A percentile compares a stretch with the other conserved stretches of the same genome.
Conservation (phyloP, 2,113 vertebrate species). For the Grantiella picta region DNA sequence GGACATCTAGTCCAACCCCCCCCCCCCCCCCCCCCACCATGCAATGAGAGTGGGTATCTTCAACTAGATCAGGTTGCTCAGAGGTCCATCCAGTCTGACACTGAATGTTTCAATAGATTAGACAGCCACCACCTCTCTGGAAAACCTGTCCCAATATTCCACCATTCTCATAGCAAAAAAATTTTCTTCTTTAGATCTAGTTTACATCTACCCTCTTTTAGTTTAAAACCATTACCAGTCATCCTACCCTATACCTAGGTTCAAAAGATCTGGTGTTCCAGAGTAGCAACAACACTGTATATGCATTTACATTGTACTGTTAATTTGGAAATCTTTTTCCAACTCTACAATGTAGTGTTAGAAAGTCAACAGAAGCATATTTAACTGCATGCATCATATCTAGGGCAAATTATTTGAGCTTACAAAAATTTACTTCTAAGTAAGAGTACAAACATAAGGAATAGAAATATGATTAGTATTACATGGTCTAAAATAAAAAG, state of each 20-base stretch:
- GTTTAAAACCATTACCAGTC: neutral
- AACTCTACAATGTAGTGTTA: neutral
- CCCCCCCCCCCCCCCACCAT: no score
- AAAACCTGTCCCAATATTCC: neutral
- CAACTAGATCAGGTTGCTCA: neutral
- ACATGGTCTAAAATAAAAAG: neutral
- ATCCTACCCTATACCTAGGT: neutral
- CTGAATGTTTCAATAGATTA: neutral
- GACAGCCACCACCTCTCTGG: accelerated
- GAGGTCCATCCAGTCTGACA: neutral
- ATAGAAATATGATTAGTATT: neutral
- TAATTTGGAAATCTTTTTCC: neutral
- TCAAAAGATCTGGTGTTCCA: neutral
- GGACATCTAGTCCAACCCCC: neutral
- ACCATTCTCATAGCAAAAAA: neutral
- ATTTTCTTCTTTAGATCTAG: neutral
- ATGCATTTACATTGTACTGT: neutral
- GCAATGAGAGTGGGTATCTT: neutral
- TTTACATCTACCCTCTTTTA: neutral
- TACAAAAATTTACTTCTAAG: neutral
- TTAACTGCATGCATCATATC: neutral
- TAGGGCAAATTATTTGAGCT: neutral
- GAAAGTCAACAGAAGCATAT: neutral
- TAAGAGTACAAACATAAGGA: neutral
- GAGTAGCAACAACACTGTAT: neutral